Conservation (phyloP, 2,113 vertebrate genomes). For the Muscicapa adusta region DNA sequence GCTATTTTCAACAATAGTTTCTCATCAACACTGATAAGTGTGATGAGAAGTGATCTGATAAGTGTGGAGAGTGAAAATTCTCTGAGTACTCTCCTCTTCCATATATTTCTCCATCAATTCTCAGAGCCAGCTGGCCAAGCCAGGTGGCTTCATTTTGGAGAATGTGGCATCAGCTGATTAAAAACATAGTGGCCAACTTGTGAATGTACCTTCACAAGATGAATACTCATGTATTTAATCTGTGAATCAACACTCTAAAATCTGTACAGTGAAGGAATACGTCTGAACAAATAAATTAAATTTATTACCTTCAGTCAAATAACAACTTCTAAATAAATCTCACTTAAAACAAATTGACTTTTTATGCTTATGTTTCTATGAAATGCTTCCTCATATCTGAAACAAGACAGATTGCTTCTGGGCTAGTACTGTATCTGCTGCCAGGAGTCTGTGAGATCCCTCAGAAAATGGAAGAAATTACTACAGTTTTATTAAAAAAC, state of each 20-base stretch:
- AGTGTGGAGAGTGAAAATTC: background rate
- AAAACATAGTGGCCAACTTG: background rate
- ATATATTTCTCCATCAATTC: background rate
- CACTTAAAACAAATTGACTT: background rate
- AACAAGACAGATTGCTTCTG: background rate
- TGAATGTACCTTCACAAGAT: background rate
- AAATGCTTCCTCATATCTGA: background rate
- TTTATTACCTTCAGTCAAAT: background rate
- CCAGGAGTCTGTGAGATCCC: background rate
- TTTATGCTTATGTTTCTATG: background rate
- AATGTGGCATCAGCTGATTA: background rate
- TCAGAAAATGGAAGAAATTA: constrained; percentile 3
- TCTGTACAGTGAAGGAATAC: background rate
- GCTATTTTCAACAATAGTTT: background rate
- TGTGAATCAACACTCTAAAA: background rate
- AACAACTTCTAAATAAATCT: background rate
- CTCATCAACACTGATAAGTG: background rate
- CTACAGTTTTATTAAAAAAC: constrained; percentile 24
- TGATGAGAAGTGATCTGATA: no score
- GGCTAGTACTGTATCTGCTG: background rate
- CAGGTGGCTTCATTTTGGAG: background rate
- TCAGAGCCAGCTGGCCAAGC: background rate
- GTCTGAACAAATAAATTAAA: background rate
- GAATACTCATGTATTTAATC: background rate
- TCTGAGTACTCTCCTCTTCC: background rate